phyloP scores from a whole-genome alignment of 1,140 invertebrate species.

The Carcinoscorpius rotundicauda region DNA sequence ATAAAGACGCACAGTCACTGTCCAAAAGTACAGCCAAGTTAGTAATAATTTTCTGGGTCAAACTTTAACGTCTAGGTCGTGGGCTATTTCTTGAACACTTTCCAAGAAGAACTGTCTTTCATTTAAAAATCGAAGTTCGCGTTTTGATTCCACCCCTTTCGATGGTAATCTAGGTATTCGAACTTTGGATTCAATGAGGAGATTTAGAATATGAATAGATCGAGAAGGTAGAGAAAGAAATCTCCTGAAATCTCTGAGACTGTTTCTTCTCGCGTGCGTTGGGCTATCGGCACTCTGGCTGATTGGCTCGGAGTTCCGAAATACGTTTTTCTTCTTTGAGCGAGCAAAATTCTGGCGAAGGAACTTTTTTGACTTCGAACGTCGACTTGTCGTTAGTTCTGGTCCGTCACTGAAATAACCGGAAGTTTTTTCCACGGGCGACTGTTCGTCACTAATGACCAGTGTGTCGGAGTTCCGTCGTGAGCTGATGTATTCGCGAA shows the following conservation, averaged over 20 bases:
- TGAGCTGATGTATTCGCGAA: constrained; percentile 29
- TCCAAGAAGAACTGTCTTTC: constrained; percentile 38
- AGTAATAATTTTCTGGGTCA: constrained; percentile 37
- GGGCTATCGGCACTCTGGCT: constrained; percentile 21
- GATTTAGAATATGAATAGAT: constrained; percentile 37
- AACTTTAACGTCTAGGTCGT: constrained; percentile 36
- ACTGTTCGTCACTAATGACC: constrained; percentile 25
- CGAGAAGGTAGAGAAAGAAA: constrained; percentile 38
- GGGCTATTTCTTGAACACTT: constrained; percentile 38
- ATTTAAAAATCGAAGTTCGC: constrained; percentile 31
- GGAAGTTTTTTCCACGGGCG: constrained; percentile 24
- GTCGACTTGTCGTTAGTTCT: constrained; percentile 21
- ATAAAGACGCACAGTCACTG: constrained; percentile 37
- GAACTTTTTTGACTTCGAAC: constrained; percentile 38
- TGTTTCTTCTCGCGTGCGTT: constrained; percentile 29
- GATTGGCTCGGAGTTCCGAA: constrained; percentile 31
- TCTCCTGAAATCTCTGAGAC: constrained; percentile 35
- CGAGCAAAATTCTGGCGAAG: constrained; percentile 40
- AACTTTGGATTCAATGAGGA: constrained; percentile 40
- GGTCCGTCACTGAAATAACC: constrained; percentile 13
- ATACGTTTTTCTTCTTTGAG: constrained; percentile 38
- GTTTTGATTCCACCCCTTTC: constrained; percentile 33
- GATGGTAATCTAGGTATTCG: constrained; percentile 21
- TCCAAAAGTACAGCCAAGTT: constrained; percentile 36
- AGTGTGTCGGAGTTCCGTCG: constrained; percentile 20